Evolutionary conservation across 2,888 invertebrate species (phyloP).

Genomic region (Nomada goodeniana): DNA sequence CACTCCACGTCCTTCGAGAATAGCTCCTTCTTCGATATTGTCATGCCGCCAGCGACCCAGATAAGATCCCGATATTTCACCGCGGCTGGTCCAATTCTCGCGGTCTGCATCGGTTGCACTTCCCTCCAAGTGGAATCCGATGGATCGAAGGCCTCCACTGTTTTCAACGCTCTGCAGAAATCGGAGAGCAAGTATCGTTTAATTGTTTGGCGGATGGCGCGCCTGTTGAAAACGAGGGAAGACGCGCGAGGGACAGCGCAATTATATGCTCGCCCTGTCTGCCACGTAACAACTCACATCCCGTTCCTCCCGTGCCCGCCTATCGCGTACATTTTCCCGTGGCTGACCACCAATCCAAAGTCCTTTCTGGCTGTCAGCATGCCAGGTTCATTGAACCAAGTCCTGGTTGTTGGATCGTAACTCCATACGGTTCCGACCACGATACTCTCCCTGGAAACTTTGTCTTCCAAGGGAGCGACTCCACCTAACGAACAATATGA

Average conservation of each 20-base stretch:
- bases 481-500: conserved; percentile 85
- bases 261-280: conserved; percentile 30
- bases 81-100: conserved; percentile 88
- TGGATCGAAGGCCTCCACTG: conserved; percentile 88
- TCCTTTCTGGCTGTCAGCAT: conserved; percentile 88
- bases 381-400: conserved; percentile 88
- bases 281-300: conserved; percentile 79
- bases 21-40: conserved; percentile 86
- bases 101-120: conserved; percentile 86
- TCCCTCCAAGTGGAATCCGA: conserved; percentile 86
- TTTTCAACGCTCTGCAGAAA: conserved; percentile 86
- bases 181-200: background rate
- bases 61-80: conserved; percentile 88
- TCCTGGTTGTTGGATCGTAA: conserved; percentile 87
- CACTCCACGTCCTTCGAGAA: conserved; percentile 88
- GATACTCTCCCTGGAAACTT: conserved; percentile 86
- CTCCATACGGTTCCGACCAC: conserved; percentile 89
- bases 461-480: conserved; percentile 88
- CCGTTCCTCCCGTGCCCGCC: conserved; percentile 89
- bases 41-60: conserved; percentile 91
- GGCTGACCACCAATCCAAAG: conserved; percentile 89
- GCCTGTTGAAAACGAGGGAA: conserved; percentile 33
- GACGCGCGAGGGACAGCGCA: conserved; percentile 1
- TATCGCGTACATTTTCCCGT: conserved; percentile 89
- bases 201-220: conserved; percentile 3